Conservation (phyloP, 2,797 vertebrate species). For the Naso thynnoides region DNA sequence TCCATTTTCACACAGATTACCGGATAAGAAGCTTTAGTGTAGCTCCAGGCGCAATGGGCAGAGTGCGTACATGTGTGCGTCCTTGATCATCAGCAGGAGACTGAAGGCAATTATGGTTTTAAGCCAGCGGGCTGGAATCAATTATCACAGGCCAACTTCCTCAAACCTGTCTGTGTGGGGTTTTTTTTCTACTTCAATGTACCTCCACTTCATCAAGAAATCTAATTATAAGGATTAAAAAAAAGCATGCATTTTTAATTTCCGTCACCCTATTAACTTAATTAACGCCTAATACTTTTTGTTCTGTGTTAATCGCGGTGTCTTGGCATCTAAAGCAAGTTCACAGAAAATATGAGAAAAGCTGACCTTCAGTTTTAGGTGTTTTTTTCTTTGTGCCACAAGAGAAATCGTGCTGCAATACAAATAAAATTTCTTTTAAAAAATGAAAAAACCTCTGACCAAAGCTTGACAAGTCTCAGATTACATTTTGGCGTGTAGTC, state of each 20-base stretch:
- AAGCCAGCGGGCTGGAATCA: constrained; percentile 70
- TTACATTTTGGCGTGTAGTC: no score
- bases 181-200: background rate
- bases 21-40: constrained; percentile 80
- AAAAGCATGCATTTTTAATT: background rate
- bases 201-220: constrained; percentile 26
- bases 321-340: background rate
- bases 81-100: constrained; percentile 50
- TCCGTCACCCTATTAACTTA: background rate
- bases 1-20: constrained; percentile 78
- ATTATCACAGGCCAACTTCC: constrained; percentile 64
- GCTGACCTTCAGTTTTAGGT: background rate
- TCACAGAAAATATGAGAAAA: background rate
- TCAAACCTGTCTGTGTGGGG: constrained; percentile 40
- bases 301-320: background rate
- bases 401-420: background rate
- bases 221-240: constrained; percentile 5
- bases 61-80: constrained; percentile 4
- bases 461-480: no score
- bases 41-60: constrained; percentile 45
- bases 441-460: background rate
- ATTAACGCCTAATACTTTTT: background rate
- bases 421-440: background rate
- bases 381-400: background rate
- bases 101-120: constrained; percentile 78